phyloP scores from a whole-genome alignment of 2,113 vertebrate species.

The Mus spicilegus region DNA sequence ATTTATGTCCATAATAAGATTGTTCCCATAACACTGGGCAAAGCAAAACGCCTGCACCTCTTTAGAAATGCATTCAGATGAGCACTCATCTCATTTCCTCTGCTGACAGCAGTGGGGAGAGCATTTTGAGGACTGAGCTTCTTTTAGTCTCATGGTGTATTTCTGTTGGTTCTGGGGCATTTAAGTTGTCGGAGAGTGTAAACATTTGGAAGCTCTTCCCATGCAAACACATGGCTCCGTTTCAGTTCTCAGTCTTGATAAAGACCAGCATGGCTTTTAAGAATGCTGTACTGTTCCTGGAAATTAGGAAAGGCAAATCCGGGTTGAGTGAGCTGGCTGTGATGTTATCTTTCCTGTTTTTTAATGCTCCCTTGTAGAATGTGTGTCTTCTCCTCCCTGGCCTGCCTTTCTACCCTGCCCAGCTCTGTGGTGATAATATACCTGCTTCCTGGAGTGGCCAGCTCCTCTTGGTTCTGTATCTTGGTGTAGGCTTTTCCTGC shows the following conservation, averaged over 20 bases:
- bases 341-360: background rate
- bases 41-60: background rate
- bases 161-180: background rate
- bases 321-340: background rate
- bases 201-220: background rate
- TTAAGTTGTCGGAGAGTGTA: background rate
- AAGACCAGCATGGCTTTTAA: background rate
- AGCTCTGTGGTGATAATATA: background rate
- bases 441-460: background rate
- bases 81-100: background rate
- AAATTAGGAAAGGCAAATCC: background rate
- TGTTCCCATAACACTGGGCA: background rate
- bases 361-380: background rate
- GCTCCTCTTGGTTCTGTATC: background rate
- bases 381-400: background rate
- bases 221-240: background rate
- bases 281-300: background rate
- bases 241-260: slow-evolving; percentile 11
- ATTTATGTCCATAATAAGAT: background rate
- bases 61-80: background rate
- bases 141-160: background rate
- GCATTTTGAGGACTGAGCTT: background rate
- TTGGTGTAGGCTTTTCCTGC: background rate
- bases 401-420: background rate
- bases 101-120: background rate